Base-by-base conservation (phyloP, 2,888 invertebrate genomes). In the Hipparchia semele region DNA sequence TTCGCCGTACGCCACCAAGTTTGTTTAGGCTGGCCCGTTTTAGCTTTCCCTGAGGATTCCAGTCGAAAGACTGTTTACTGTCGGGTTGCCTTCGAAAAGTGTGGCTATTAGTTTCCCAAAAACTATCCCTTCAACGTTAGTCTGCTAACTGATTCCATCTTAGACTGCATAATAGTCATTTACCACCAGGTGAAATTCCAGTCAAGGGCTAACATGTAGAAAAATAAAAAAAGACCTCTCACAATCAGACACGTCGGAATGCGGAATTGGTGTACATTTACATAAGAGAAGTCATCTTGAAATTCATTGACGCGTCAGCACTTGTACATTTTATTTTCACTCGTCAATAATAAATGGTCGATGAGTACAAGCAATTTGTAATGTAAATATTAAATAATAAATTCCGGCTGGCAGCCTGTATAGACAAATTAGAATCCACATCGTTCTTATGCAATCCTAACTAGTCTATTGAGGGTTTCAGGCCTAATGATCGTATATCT, bases 301-400 rank as follows among this genome's bases (percentile, higher is more conserved):
- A 53, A 53, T 65, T 2, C 12, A 7, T 33, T 39, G 33, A 51
- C 33, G 51, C 53, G 12, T 33, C 51, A 53, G 2, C 33, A 39
- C 62, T 46, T 8, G 10, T 53, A 65, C 23, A 39, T 39, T 39
- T 53, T 51, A 65, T 65, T 65, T 53, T 53, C 51, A 53, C 65
- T 65, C 33, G 46, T 49, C 13, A 10, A 51, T 65, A 23, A 23
- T 23, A 23, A 23, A 39, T 39, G 39, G 46, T 49, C 13, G 23
- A 51, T 65, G 33, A 65, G 12, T 65, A 2, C 12, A 33, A 53
- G 53, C 65, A 65, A 65, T 65, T 53, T 33, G 2, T 53, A 53
- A 53, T 65, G 65, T 65, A 65, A 65, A 65, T 39, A 65, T 65
- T 65, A 51, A 65, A 65, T 10, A 23, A 9, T 13, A 58, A 23